Percentiles rank a stretch among this genome's conserved stretches.
Conservation (phyloP, 2,888 invertebrate species). For the Meteorus colon region DNA sequence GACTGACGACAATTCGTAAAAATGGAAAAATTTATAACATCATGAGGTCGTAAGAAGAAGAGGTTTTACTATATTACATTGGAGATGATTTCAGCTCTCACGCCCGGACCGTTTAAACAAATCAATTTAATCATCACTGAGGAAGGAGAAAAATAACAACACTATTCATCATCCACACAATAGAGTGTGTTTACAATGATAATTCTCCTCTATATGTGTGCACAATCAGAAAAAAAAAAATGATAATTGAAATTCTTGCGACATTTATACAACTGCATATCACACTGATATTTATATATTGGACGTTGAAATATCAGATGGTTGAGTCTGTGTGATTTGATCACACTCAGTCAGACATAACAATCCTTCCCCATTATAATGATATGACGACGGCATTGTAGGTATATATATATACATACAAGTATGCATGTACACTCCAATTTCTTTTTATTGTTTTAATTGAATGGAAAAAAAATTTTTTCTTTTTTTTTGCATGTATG, state of each 20-base stretch:
- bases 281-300: background rate
- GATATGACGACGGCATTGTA: conserved; percentile 1
- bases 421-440: conserved; percentile 13
- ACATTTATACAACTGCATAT: background rate
- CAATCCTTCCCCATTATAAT: conserved; percentile 18
- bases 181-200: background rate
- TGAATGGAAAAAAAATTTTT: background rate
- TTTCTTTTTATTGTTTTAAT: conserved; percentile 12
- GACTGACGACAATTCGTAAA: too few species aligned
- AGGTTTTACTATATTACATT: background rate
- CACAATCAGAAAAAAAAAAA: background rate
- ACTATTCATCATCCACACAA: background rate
- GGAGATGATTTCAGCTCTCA: background rate
- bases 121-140: background rate
- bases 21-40: too few species aligned
- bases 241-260: conserved; percentile 8
- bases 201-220: background rate
- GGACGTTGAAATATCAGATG: conserved; percentile 36
- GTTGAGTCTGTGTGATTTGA: conserved; percentile 36
- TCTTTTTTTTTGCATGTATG: background rate
- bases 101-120: background rate
- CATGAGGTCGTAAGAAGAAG: too few species aligned
- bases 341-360: conserved; percentile 40
- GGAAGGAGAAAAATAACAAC: background rate
- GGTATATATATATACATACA: background rate